Evolutionary conservation across 2,113 vertebrate species (phyloP), one percentile per base, ranked within the genome.

Genomic region (Megalops atlanticus): DNA sequence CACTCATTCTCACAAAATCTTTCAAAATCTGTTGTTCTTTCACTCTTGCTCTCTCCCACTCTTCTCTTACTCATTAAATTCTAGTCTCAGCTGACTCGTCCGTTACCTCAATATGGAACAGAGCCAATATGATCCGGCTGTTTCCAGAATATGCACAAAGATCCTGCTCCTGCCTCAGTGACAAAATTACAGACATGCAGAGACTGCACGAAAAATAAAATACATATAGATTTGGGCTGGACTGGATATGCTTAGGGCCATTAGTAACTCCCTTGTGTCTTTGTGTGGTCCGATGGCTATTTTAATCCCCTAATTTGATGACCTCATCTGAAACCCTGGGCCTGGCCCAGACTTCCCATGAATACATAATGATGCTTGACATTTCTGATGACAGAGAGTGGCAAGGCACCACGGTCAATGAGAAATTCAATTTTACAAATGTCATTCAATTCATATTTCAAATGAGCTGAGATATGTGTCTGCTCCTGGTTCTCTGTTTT

Each of bases 341-440:
- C 31, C 33, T 3, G 49, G 24, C 35, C 31, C 24, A 31, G n/a
- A 52, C n/a, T n/a, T n/a, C n/a, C n/a, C 41, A 47, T 49, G 41
- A n/a, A 76, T 52, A 36, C 75, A 8, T 49, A 74, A 74, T 52
- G 47, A 24, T 52, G 43, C 75, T 47, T 52, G 27, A 75, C 47
- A 35, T 76, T 77, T 52, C 43, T 45, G 14, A 77, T 31, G 31
- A 77, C 24, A 54, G 31, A n/a, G 39, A n/a, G 31, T 14, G 27
- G 69, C 5, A 10, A 41, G 38, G 1, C 3, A 21, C 71, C 33
- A 4, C 24, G 33, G 41, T 54, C 33, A 74, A 74, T 39, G n/a
- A 39, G 40, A 74, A 27, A 49, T 38, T 14, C 35, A 39, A 24
- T 73, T 73, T 73, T 36, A 73, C 33, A 73, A 40, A 40, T 40